Evolutionary conservation across 2,113 vertebrate species (phyloP).

Genomic region (Podarcis muralis): DNA sequence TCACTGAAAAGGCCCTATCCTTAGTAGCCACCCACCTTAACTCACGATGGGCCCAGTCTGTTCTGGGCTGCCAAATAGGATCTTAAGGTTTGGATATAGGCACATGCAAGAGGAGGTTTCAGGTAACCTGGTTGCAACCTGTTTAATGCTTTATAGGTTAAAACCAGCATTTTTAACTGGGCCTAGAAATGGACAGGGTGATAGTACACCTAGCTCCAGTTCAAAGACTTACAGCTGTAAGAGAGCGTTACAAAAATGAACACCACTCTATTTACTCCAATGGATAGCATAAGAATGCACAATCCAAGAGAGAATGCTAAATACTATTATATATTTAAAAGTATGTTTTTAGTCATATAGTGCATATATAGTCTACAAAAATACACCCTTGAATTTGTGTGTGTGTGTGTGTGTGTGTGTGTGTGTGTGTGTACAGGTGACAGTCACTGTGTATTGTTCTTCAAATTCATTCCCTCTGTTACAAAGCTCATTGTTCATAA

Average conservation of each 20-base stretch:
- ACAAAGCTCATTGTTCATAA: slow-evolving; percentile 54
- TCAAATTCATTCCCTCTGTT: slow-evolving; percentile 56
- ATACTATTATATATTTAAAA: background rate
- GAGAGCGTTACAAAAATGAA: background rate
- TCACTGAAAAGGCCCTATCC: background rate
- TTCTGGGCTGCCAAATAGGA: too few relatives aligned
- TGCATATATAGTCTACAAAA: background rate
- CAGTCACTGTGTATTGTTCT: slow-evolving; percentile 19
- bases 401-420: too few relatives aligned
- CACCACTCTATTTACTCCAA: background rate
- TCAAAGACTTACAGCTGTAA: background rate
- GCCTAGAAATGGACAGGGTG: background rate
- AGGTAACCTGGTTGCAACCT: too few relatives aligned
- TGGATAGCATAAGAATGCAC: background rate
- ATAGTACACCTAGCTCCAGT: background rate
- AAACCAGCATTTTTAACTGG: background rate
- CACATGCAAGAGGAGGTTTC: too few relatives aligned
- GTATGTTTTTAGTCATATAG: background rate
- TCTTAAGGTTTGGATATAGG: too few relatives aligned
- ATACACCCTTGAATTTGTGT: too few relatives aligned
- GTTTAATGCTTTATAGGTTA: too few relatives aligned
- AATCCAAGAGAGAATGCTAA: background rate
- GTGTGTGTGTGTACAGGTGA: background rate
- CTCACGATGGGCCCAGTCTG: too few relatives aligned
- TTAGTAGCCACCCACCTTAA: background rate